Evolutionary conservation across 2,888 invertebrate genomes (phyloP), one percentile per base, ranked within the genome.

Genomic region (Oscheius onirici): DNA sequence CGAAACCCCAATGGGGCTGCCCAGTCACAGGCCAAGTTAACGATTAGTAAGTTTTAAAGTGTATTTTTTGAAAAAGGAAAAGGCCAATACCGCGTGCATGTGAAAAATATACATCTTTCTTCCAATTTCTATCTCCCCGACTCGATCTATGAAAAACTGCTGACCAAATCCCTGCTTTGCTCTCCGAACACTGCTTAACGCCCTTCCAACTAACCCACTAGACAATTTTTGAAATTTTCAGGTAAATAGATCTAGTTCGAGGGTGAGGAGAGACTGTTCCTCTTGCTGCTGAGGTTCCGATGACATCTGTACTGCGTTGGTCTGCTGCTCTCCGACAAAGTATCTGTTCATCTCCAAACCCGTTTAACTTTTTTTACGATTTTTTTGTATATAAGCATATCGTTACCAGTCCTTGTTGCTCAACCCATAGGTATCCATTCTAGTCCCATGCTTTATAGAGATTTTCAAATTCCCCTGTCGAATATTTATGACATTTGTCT

Each of bases 1-100:
- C 71, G 79, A 17, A 87, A 87, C 74, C 76, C 84, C 60, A 81
- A 76, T 57, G 87, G 87, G 67, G 80, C 83, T 34, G 85, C 86
- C 28, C 78, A 83, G 60, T 84, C 81, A 28, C 82, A 82, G 75
- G 85, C 87, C 71, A 83, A 83, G 63, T 79, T 87, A 65, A 85
- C 80, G 49, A 73, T 87, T 68, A 58, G 58, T 58, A 22, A 58
- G 58, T 58, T 46, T 8, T 26, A 28, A 26, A 55, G 15, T 41
- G 40, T 40, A 22, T 17, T 13, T 20, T 26, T 20, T 28, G 26
- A 40, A 57, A 24, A 34, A 34, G 17, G 41, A 8, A 34, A 34
- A 34, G 41, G 58, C 58, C 58, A 58, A 41, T 58, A 58, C 58
- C 58, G 58, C 43, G 58, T 41, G 58, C 58, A 58, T 58, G 58